A percentile compares a stretch with the other conserved stretches of the same genome.
These are phyloP conservation scores for Philereme transversata DNA, from an alignment of 2,888 invertebrate species.

Conservation along the genomic window DNA sequence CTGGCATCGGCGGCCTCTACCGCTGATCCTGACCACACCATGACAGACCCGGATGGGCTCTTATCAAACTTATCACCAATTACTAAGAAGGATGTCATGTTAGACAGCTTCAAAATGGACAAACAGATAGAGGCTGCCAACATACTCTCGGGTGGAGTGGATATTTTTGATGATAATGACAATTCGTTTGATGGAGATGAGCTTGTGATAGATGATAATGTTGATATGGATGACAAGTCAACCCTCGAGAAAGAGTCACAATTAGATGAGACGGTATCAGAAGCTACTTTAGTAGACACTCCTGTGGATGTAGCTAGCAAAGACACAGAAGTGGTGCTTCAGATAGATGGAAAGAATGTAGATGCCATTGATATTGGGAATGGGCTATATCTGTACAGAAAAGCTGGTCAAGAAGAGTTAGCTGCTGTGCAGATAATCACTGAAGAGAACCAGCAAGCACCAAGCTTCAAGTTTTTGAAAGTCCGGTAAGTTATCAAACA, in stretches of 20 bases:
- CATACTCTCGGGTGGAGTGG: slow-evolving; percentile 76
- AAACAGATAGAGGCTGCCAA: slow-evolving; percentile 78
- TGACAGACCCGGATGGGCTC: slow-evolving; percentile 55
- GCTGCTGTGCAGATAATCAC: slow-evolving; percentile 75
- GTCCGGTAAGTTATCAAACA: slow-evolving; percentile 66
- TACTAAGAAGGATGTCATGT: slow-evolving; percentile 61
- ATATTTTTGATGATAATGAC: slow-evolving; percentile 81
- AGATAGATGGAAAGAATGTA: slow-evolving; percentile 78
- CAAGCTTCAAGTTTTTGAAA: slow-evolving; percentile 77
- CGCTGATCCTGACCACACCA: slow-evolving; percentile 50
- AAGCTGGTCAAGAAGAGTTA: slow-evolving; percentile 70
- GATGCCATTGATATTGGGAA: slow-evolving; percentile 80
- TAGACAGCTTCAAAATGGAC: slow-evolving; percentile 71
- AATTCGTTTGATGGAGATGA: slow-evolving; percentile 79
- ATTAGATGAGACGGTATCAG: slow-evolving; percentile 33
- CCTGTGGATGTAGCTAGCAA: slow-evolving; percentile 60
- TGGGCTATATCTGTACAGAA: slow-evolving; percentile 75
- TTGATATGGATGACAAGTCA: slow-evolving; percentile 62
- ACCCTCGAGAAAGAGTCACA: slow-evolving; percentile 32
- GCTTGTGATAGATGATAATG: slow-evolving; percentile 78
- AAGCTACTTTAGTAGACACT: slow-evolving; percentile 48
- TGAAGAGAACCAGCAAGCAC: slow-evolving; percentile 66
- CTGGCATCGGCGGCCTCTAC: slow-evolving; percentile 48
- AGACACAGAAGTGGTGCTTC: slow-evolving; percentile 73
- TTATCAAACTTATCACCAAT: slow-evolving; percentile 70